Conservation (phyloP, 2,888 invertebrate species). For the Ommatoiulus sabulosus region DNA sequence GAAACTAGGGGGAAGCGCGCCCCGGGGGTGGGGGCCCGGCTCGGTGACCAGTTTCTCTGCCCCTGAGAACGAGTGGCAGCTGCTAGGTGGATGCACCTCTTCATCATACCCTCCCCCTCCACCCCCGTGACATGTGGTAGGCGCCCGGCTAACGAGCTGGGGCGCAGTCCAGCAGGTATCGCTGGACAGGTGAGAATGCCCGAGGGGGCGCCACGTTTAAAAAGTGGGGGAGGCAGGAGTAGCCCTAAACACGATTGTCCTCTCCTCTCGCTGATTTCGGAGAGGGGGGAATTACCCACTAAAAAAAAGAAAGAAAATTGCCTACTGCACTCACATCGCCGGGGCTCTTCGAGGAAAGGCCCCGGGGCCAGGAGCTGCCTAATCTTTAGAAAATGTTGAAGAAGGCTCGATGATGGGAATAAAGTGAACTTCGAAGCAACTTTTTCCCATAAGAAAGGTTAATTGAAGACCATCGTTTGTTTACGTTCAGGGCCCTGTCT, state of each 20-base stretch:
- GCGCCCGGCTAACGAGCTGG: not conserved
- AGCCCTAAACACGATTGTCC: slow-evolving; percentile 13
- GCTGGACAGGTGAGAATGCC: slow-evolving; percentile 35
- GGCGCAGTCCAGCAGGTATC: no score
- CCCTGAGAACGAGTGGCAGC: not conserved
- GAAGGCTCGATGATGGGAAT: slow-evolving; percentile 14
- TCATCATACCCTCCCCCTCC: not conserved
- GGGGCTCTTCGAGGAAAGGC: slow-evolving; percentile 7
- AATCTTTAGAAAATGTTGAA: slow-evolving; percentile 34
- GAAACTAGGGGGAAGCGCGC: not conserved
- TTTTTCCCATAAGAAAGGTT: slow-evolving; percentile 39
- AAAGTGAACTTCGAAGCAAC: slow-evolving; percentile 16
- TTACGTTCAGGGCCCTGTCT: not conserved
- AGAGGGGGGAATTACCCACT: not conserved
- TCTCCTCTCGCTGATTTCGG: slow-evolving; percentile 1
- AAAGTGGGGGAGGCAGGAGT: not conserved
- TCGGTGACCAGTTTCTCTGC: not conserved
- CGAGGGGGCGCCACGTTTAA: not conserved
- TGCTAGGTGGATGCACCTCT: slow-evolving; percentile 39
- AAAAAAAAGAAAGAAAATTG: slow-evolving; percentile 2
- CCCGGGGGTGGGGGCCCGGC: not conserved
- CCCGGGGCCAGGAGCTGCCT: not conserved
- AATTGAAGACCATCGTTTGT: slow-evolving; percentile 39
- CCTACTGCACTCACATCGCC: slow-evolving; percentile 26
- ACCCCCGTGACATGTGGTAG: slow-evolving; percentile 35